These are phyloP conservation scores for Zaprionus lineosus DNA, from an alignment of 2,888 invertebrate genomes.

Conservation along the genomic window DNA sequence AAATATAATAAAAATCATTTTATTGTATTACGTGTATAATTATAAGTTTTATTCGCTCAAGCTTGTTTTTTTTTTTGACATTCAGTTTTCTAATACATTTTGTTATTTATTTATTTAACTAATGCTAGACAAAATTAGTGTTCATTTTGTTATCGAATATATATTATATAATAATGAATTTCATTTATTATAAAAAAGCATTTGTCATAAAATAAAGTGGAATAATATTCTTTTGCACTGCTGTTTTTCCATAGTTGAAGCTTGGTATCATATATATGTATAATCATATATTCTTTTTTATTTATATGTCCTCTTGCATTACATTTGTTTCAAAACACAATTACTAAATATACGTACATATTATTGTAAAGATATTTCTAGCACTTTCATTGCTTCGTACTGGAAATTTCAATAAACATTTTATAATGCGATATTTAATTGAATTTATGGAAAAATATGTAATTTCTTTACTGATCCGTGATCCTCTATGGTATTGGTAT, in stretches of 20 bases:
- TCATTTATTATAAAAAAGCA: constrained; percentile 66
- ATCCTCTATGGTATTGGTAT: constrained; percentile 25
- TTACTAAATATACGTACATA: constrained; percentile 45
- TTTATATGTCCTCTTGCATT: constrained; percentile 10
- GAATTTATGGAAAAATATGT: constrained; percentile 58
- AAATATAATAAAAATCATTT: background rate
- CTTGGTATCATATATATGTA: constrained; percentile 38
- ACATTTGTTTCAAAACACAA: constrained; percentile 42
- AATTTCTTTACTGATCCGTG: constrained; percentile 29
- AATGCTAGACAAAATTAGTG: constrained; percentile 73
- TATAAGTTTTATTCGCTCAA: constrained; percentile 65
- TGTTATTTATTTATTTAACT: constrained; percentile 64
- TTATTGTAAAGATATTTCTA: constrained; percentile 28
- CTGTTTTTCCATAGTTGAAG: constrained; percentile 58
- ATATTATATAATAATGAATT: constrained; percentile 33
- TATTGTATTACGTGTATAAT: constrained; percentile 37
- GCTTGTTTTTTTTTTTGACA: constrained; percentile 70
- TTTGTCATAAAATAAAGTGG: constrained; percentile 70
- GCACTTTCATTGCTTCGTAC: constrained; percentile 11
- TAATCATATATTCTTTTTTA: constrained; percentile 21
- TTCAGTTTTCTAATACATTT: constrained; percentile 61
- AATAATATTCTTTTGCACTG: constrained; percentile 67
- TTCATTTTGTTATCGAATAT: constrained; percentile 38
- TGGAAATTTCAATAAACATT: constrained; percentile 29
- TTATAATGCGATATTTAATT: constrained; percentile 38